A percentile compares a stretch with the other conserved stretches of the same genome.
Conservation (phyloP, 2,113 vertebrate species). For the Smithornis capensis region DNA sequence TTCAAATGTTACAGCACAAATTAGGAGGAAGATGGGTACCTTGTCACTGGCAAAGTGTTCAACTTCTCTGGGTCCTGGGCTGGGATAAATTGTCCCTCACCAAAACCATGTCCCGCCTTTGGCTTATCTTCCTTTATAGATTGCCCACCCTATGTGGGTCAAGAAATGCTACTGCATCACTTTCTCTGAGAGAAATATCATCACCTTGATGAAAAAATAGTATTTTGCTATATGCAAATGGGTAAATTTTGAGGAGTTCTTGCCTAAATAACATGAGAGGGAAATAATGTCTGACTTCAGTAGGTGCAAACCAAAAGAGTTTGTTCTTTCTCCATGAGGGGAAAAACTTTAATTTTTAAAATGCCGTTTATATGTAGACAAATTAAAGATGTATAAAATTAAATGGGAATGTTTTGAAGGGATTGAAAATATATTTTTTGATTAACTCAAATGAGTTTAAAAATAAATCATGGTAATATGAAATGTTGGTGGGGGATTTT, state of each 20-base stretch:
- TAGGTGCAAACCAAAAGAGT: background rate
- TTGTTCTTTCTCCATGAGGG: background rate
- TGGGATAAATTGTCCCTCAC: background rate
- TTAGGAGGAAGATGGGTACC: background rate
- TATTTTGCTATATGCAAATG: background rate
- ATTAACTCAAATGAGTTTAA: conserved; percentile 54
- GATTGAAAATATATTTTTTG: conserved; percentile 28
- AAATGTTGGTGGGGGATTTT: background rate
- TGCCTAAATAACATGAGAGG: background rate
- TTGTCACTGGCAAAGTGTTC: background rate
- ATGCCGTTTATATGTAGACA: conserved; percentile 4
- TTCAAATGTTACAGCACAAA: background rate
- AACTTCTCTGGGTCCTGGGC: background rate
- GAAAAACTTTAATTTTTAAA: conserved; percentile 31
- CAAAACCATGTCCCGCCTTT: background rate
- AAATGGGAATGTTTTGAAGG: conserved; percentile 48
- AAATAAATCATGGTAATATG: conserved; percentile 47
- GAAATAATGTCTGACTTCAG: background rate
- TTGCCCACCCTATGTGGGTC: background rate
- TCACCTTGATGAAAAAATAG: background rate
- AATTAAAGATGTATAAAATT: conserved; percentile 45
- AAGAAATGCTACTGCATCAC: background rate
- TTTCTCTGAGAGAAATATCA: background rate
- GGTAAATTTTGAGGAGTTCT: background rate
- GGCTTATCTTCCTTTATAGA: background rate